phyloP scores from a whole-genome alignment of 2,888 invertebrate genomes.

The Seira musarum region DNA sequence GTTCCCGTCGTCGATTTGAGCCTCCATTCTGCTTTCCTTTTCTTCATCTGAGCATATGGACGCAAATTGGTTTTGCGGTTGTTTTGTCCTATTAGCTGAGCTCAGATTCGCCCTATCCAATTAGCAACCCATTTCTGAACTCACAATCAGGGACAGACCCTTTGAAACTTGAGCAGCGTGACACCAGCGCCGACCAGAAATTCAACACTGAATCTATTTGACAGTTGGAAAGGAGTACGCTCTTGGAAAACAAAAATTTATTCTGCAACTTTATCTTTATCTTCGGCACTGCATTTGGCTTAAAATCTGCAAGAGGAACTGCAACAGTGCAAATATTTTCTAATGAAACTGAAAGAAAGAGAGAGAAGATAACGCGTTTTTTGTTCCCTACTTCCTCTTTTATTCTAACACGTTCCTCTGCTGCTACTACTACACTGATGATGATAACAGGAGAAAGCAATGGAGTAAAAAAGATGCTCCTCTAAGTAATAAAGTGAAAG shows the following conservation, averaged over 20 bases:
- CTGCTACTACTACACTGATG: not conserved
- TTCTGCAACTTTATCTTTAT: too few relatives aligned
- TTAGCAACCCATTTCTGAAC: too few relatives aligned
- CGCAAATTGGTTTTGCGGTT: not conserved
- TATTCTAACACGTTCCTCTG: not conserved
- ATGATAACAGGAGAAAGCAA: not conserved
- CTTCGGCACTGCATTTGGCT: too few relatives aligned
- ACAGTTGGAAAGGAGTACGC: too few relatives aligned
- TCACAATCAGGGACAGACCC: too few relatives aligned
- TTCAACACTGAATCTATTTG: too few relatives aligned
- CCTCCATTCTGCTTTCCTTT: conserved; percentile 26
- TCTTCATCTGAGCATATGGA: conserved; percentile 18
- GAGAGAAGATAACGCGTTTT: not conserved
- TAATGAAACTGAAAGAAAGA: not conserved
- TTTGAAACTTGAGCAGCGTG: not conserved
- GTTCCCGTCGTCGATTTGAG: not conserved
- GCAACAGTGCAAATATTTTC: not conserved
- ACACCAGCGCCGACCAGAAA: too few relatives aligned
- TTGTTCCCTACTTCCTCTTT: not conserved
- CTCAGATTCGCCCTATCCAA: not conserved
- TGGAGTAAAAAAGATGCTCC: not conserved
- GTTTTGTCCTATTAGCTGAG: not conserved
- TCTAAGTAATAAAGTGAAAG: not conserved
- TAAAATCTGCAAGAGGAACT: not conserved
- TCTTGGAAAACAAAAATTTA: too few relatives aligned